Evolutionary conservation across 2,797 vertebrate species (phyloP), one percentile per base, ranked within the genome.

Genomic region (Micromesistius poutassou): DNA sequence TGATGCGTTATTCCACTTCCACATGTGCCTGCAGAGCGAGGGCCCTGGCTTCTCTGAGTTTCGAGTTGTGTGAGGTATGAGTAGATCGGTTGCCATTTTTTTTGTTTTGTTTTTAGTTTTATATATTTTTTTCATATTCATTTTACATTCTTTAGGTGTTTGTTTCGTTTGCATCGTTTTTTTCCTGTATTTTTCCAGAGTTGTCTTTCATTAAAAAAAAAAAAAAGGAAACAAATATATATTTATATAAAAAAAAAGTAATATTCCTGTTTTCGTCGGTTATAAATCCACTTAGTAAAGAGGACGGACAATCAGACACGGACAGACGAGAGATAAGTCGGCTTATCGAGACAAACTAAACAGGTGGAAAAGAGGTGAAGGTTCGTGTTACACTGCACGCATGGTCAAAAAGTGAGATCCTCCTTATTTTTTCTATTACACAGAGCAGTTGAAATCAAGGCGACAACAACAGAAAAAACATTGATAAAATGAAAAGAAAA

Each of bases 21-120:
- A 91, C 91, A 89, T 92, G 91, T 92, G 92, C 89, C 89, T 86
- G 87, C 87, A 86, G 86, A 89, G 85, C 80, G 88, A 89, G 88
- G 89, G 91, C 89, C 91, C 89, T 88, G 87, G 89, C 89, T 93
- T 89, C 78, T 91, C 92, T 93, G 90, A 92, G 92, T 92, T 91
- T 93, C 84, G 89, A 92, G 93, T 94, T 93, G 91, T 90, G 94
- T 95, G 94, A 95, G 94, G 94, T 95, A 95, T 94, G 93, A 94
- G 82, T 80, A 93, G 91, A 93, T 94, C 92, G 91, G 92, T 88
- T 94, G 91, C 93, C 80, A 85, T 73, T 87, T 83, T 88, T 82
- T 84, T 79, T 84, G 90, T 84, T 87, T 87, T 86, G 75, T 83
- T 79, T 89, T 83, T 85, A 75, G 82, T 79, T 75, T 82, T 79